A percentile compares a stretch with the other conserved stretches of the same genome.
Evolutionary conservation across 2,113 vertebrate species (phyloP).

Genomic region (Equus quagga): DNA sequence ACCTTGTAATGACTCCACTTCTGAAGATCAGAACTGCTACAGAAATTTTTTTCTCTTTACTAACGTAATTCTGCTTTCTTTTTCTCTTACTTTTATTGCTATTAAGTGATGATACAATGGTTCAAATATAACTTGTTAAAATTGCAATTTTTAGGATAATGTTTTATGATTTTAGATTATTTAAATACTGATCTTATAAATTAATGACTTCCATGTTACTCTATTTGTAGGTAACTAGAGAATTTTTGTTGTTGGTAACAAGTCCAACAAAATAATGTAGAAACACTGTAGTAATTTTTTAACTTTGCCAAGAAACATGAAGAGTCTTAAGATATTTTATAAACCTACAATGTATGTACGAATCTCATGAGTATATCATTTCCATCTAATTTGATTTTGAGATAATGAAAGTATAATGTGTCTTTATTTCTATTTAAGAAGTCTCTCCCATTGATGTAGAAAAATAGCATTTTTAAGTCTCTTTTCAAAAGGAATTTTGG

Average conservation of each 20-base stretch:
- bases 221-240: neutral
- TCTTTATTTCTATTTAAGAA: conserved; percentile 6
- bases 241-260: neutral
- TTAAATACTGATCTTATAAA: neutral
- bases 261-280: conserved; percentile 16
- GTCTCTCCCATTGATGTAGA: neutral
- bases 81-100: conserved; percentile 22
- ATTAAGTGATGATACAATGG: neutral
- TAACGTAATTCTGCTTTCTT: conserved; percentile 2
- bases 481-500: conserved; percentile 33
- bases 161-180: conserved; percentile 37
- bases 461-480: neutral
- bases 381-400: conserved; percentile 28
- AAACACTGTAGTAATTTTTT: neutral
- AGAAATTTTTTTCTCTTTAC: neutral
- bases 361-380: neutral
- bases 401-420: neutral
- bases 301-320: conserved; percentile 2
- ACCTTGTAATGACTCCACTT: neutral
- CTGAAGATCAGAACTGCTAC: neutral
- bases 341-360: neutral
- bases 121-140: neutral
- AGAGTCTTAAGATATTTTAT: neutral
- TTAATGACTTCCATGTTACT: neutral
- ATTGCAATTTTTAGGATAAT: neutral